Percentiles rank a stretch among this genome's conserved stretches.
Conservation (phyloP, 23 tunicate species). For the Aplidium turbinatum region DNA sequence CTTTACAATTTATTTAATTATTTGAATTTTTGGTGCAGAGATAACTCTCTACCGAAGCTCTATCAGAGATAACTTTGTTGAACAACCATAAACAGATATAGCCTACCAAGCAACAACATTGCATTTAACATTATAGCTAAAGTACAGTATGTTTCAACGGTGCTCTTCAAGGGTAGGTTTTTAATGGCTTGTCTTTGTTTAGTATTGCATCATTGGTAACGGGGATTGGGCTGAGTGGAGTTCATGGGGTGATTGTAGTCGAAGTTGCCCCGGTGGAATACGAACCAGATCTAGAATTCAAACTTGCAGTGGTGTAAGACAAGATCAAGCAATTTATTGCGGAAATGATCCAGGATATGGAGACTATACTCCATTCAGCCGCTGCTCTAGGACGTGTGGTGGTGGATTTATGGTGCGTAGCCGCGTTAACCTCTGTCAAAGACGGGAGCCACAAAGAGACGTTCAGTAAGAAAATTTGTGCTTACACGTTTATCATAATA, state of each 20-base stretch:
- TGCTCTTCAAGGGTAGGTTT: too few species aligned
- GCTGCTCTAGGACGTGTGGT: conserved; percentile 81
- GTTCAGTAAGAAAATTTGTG: not conserved
- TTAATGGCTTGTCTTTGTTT: too few species aligned
- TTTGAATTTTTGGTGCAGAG: too few species aligned
- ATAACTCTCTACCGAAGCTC: too few species aligned
- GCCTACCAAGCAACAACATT: too few species aligned
- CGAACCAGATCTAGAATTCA: conserved; percentile 44
- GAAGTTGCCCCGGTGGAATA: conserved; percentile 78
- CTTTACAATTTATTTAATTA: too few species aligned
- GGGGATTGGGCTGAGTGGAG: conserved; percentile 61
- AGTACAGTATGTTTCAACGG: too few species aligned
- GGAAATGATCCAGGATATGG: conserved; percentile 79
- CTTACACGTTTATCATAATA: not conserved
- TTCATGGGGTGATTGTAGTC: conserved; percentile 65
- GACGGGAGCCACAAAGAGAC: conserved; percentile 9
- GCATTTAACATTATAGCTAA: too few species aligned
- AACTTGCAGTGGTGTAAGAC: conserved; percentile 52
- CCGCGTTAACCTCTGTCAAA: conserved; percentile 64
- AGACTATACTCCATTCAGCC: conserved; percentile 63
- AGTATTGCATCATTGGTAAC: conserved; percentile 52
- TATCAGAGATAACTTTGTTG: too few species aligned
- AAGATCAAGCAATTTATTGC: conserved; percentile 56
- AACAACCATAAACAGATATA: too few species aligned
- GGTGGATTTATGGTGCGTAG: conserved; percentile 61